Conservation (phyloP, 2,113 vertebrate species). For the Himantopus leucocephalus region DNA sequence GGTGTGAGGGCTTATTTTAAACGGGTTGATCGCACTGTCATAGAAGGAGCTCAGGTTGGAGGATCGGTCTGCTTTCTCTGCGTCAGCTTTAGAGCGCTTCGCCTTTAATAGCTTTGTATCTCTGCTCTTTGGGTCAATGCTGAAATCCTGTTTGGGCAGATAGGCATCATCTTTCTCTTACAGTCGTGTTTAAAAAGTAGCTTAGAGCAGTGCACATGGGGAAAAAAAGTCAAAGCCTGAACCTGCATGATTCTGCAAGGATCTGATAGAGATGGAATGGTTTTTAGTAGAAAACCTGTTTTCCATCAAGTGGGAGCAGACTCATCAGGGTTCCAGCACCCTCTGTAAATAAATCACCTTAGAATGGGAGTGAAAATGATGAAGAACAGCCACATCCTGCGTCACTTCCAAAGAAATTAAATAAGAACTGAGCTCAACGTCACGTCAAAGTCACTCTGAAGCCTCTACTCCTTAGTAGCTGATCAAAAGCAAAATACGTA, state of each 20-base stretch:
- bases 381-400: neutral
- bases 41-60: constrained; percentile 47
- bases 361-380: neutral
- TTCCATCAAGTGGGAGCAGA: neutral
- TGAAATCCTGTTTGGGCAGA: constrained; percentile 70
- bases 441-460: neutral
- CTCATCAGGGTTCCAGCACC: neutral
- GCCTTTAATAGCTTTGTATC: constrained; percentile 63
- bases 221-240: neutral
- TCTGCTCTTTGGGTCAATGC: constrained; percentile 52
- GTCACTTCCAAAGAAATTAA: neutral
- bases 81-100: constrained; percentile 54
- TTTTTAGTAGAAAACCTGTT: neutral
- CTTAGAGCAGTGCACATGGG: neutral
- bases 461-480: neutral
- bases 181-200: neutral
- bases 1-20: constrained; percentile 52
- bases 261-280: neutral
- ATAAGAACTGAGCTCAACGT: neutral
- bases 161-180: neutral
- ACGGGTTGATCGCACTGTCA: neutral
- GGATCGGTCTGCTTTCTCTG: constrained; percentile 43
- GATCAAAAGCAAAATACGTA: neutral
- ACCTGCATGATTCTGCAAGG: neutral
- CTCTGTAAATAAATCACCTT: neutral